These are phyloP conservation scores for Salticus scenicus DNA, from an alignment of 2,888 invertebrate genomes.

Conservation along the genomic window DNA sequence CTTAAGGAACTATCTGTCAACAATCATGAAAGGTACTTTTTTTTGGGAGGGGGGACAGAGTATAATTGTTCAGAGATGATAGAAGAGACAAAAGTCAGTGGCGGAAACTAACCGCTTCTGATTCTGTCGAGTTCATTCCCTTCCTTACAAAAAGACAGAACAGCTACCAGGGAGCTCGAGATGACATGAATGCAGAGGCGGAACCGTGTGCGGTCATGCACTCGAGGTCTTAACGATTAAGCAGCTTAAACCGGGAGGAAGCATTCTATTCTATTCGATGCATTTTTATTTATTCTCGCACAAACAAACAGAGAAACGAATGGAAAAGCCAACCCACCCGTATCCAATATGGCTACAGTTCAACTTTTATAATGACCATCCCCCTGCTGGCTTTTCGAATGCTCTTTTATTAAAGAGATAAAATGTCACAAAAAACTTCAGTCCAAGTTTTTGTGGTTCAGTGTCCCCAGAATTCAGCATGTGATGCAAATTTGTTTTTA, in stretches of 20 bases:
- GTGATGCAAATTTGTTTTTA: neutral
- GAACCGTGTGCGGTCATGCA: conserved; percentile 34
- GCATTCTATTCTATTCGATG: conserved; percentile 1
- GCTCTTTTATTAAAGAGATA: too few relatives aligned
- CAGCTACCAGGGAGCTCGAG: neutral
- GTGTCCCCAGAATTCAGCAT: neutral
- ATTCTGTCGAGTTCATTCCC: too few relatives aligned
- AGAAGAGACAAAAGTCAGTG: too few relatives aligned
- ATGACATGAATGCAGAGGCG: neutral
- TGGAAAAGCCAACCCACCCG: neutral
- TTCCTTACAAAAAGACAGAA: neutral
- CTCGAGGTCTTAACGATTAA: conserved; percentile 35
- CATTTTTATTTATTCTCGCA: neutral
- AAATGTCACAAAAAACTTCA: too few relatives aligned
- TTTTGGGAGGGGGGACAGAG: too few relatives aligned
- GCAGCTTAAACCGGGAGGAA: conserved; percentile 28
- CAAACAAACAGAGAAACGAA: conserved; percentile 19
- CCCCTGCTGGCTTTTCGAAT: too few relatives aligned
- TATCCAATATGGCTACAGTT: neutral
- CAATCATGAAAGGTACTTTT: too few relatives aligned
- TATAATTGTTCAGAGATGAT: too few relatives aligned
- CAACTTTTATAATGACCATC: too few relatives aligned
- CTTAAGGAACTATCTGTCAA: too few relatives aligned
- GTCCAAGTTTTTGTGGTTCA: too few relatives aligned
- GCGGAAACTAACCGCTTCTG: too few relatives aligned